Percentiles rank a stretch among this genome's conserved stretches.
phyloP scores from a whole-genome alignment of 2,113 vertebrate species.

The Perca flavescens region DNA sequence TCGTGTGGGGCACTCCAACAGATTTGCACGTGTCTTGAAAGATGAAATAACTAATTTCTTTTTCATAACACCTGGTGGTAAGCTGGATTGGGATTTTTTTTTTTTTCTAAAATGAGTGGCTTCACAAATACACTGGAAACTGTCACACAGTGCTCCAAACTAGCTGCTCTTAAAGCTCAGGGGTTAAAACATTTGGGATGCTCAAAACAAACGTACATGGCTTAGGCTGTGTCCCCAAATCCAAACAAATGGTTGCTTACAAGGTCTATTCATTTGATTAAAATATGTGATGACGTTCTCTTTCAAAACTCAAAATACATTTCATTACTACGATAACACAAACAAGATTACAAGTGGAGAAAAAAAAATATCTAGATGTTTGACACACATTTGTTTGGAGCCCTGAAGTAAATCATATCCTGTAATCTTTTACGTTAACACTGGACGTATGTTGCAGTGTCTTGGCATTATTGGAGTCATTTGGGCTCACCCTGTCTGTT shows the following conservation, averaged over 20 bases:
- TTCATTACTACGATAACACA: not conserved
- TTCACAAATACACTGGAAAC: not conserved
- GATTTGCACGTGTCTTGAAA: not conserved
- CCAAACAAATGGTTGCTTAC: not conserved
- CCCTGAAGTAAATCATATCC: not conserved
- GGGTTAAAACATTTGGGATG: not conserved
- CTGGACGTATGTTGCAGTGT: not conserved
- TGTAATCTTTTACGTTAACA: not conserved
- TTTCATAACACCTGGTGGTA: not conserved
- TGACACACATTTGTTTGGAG: not conserved
- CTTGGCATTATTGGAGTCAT: not conserved
- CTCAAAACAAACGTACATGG: not conserved
- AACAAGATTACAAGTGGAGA: not conserved
- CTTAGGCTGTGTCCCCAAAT: not conserved
- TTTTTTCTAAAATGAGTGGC: not conserved
- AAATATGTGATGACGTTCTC: constrained; percentile 1
- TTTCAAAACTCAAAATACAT: constrained; percentile 22
- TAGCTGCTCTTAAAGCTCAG: not conserved
- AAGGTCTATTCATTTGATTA: not conserved
- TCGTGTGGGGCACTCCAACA: not conserved
- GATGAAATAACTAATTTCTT: not conserved
- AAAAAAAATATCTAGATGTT: constrained; percentile 8
- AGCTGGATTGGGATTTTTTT: no score
- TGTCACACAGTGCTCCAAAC: not conserved
- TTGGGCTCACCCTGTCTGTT: not conserved